A percentile compares a stretch with the other conserved stretches of the same genome.
Evolutionary conservation across 1,140 invertebrate genomes (phyloP).

Genomic region (Lepidurus packardi): DNA sequence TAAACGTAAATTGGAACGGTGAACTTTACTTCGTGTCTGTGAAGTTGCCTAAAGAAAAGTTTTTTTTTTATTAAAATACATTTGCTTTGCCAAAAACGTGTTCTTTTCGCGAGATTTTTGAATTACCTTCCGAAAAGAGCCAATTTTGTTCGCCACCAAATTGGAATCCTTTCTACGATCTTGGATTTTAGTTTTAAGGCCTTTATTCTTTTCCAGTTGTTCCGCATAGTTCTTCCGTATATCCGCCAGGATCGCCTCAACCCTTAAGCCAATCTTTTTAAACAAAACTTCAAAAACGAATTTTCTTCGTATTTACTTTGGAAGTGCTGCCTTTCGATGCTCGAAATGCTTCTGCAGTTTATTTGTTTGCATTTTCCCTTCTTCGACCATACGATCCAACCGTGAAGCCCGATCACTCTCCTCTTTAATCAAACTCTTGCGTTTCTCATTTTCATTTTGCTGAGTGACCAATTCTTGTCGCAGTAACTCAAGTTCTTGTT

Average conservation of each 20-base stretch:
- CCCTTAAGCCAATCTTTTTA: neutral
- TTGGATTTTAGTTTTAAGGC: neutral
- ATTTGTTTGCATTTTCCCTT: too few relatives aligned
- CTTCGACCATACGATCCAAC: too few relatives aligned
- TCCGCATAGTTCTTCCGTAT: neutral
- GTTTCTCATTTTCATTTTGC: neutral
- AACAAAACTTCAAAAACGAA: too few relatives aligned
- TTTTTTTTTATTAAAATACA: neutral
- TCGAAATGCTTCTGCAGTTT: too few relatives aligned
- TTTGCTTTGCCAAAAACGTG: too few relatives aligned
- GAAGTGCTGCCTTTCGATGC: too few relatives aligned
- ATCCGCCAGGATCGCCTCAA: neutral
- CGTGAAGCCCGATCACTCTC: neutral
- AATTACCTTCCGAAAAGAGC: constrained; percentile 4
- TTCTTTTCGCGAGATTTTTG: neutral
- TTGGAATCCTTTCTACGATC: neutral
- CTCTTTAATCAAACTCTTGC: neutral
- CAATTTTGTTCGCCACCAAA: neutral
- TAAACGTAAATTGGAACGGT: neutral
- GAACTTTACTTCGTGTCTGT: neutral
- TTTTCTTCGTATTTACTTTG: too few relatives aligned
- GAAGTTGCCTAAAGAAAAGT: neutral
- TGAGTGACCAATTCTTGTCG: neutral
- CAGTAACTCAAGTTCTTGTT: neutral
- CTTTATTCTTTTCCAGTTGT: neutral